A percentile compares a stretch with the other conserved stretches of the same genome.
Conservation (phyloP, 2,113 vertebrate species). For the Erythrocercus mccallii region DNA sequence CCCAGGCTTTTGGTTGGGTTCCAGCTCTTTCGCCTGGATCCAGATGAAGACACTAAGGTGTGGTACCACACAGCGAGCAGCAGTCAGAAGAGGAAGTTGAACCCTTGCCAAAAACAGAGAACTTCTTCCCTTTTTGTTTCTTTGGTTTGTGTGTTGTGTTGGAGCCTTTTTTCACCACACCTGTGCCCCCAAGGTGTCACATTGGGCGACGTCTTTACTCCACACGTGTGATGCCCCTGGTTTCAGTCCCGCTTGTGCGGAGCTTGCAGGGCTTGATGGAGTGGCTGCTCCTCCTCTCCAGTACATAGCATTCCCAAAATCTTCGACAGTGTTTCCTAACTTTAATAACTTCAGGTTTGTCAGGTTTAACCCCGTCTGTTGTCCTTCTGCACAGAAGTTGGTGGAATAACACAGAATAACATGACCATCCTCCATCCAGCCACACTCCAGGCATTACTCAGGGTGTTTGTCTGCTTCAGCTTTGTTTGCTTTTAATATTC, state of each 20-base stretch:
- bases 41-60: not conserved
- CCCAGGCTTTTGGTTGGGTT: not conserved
- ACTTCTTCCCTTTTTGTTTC: not conserved
- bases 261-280: not conserved
- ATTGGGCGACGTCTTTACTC: rapidly evolving
- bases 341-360: conserved; percentile 42
- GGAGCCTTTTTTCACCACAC: not conserved
- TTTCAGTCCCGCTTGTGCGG: not conserved
- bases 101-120: not conserved
- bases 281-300: not conserved
- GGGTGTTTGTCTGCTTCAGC: not conserved
- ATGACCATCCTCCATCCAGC: not conserved
- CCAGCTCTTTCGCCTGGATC: not conserved
- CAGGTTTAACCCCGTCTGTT: conserved; percentile 3
- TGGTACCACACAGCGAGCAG: not conserved
- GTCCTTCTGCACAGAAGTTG: not conserved
- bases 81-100: conserved; percentile 29
- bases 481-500: conserved; percentile 65
- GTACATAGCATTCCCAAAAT: not conserved
- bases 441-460: not conserved
- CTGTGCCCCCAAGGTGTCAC: not conserved
- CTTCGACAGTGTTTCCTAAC: not conserved
- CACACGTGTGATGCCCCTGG: rapidly evolving
- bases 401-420: not conserved
- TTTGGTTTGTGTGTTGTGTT: not conserved